These are phyloP conservation scores for Didymodactylos carnosus DNA, from an alignment of 2,888 invertebrate species.

Conservation along the genomic window DNA sequence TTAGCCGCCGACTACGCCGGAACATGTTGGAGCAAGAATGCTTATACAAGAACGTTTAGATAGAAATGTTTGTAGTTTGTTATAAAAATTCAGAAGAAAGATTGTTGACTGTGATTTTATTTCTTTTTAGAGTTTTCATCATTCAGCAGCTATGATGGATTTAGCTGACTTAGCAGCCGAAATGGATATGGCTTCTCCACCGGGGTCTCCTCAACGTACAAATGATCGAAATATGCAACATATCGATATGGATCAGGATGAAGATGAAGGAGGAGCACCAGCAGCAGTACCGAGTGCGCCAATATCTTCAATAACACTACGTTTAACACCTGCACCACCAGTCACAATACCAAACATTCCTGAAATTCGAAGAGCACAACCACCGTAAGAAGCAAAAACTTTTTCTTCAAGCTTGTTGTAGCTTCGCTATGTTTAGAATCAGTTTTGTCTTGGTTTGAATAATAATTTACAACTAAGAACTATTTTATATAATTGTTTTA, in stretches of 20 bases:
- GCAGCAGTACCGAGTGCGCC: too few species aligned
- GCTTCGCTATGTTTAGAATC: too few species aligned
- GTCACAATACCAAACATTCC: too few species aligned
- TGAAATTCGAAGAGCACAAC: too few species aligned
- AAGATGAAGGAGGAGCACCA: too few species aligned
- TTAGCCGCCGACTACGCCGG: conserved; percentile 75
- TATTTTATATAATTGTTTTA: too few species aligned
- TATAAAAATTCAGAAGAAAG: not conserved
- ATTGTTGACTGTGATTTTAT: not conserved
- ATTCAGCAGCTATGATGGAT: not conserved
- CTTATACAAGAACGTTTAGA: conserved; percentile 49
- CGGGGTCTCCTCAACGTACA: conserved; percentile 67
- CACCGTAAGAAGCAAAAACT: too few species aligned
- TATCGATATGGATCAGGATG: conserved; percentile 16
- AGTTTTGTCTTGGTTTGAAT: too few species aligned
- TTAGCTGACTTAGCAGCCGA: conserved; percentile 25
- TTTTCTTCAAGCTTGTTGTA: too few species aligned
- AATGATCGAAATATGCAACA: not conserved
- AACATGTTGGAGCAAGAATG: conserved; percentile 82
- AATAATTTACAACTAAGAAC: too few species aligned
- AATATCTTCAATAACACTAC: too few species aligned
- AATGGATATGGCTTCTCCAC: conserved; percentile 19
- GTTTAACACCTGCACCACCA: too few species aligned
- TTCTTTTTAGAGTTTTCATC: not conserved
- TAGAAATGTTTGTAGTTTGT: not conserved